A percentile compares a stretch with the other conserved stretches of the same genome.
These are phyloP conservation scores for Xiphophorus hellerii DNA, from an alignment of 2,113 vertebrate species.

Conservation along the genomic window DNA sequence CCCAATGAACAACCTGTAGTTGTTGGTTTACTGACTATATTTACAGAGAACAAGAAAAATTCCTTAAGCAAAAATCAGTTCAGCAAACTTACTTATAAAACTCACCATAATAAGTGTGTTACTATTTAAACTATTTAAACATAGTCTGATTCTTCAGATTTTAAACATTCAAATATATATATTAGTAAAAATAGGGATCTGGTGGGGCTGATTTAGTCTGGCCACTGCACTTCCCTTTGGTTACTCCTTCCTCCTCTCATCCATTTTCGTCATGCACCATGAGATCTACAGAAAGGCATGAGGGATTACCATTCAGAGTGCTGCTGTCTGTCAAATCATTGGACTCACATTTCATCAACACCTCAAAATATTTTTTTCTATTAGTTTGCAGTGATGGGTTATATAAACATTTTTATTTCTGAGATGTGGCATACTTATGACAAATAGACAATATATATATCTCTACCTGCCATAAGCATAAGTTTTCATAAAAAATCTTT, in stretches of 20 bases:
- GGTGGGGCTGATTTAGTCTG: background rate
- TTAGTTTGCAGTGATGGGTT: background rate
- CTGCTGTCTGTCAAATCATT: slow-evolving; percentile 2
- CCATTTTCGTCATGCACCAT: slow-evolving; percentile 17
- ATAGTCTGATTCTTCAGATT: background rate
- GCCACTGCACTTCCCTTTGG: background rate
- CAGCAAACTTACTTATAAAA: background rate
- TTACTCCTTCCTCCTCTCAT: slow-evolving; percentile 14
- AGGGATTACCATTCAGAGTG: background rate
- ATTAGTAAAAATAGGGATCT: background rate
- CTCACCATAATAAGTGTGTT: background rate
- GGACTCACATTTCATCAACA: background rate
- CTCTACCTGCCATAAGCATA: background rate
- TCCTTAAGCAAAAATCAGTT: background rate
- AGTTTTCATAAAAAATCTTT: background rate
- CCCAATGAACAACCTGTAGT: too few species aligned
- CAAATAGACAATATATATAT: too few species aligned
- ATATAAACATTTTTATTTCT: background rate
- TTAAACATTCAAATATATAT: background rate
- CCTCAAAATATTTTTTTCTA: background rate
- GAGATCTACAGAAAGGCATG: background rate
- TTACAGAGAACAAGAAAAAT: background rate
- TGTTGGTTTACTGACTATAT: background rate
- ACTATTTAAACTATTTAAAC: background rate
- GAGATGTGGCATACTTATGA: background rate